Conservation (phyloP, 2,888 invertebrate genomes). For the Ptychoptera albimana region DNA sequence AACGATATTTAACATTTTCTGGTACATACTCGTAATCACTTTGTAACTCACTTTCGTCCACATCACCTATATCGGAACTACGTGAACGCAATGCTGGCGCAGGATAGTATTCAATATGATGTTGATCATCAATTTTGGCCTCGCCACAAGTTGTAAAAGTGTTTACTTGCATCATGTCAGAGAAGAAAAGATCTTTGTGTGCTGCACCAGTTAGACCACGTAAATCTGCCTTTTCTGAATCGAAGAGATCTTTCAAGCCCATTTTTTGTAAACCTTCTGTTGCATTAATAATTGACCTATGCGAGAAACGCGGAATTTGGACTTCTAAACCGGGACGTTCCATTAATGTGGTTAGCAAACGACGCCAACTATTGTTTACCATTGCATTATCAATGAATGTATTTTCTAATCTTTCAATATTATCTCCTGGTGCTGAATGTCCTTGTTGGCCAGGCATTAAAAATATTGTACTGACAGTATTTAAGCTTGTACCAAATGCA, state of each 20-base stretch:
- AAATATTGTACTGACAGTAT: conserved; percentile 61
- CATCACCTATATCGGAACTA: conserved; percentile 11
- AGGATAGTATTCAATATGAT: conserved; percentile 70
- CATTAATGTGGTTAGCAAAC: conserved; percentile 53
- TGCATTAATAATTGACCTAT: conserved; percentile 67
- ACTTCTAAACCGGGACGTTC: conserved; percentile 64
- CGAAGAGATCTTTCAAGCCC: conserved; percentile 68
- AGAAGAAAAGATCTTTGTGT: conserved; percentile 63
- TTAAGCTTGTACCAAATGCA: conserved; percentile 53
- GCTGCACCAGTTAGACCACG: conserved; percentile 63
- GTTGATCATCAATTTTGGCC: conserved; percentile 50
- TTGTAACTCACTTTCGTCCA: neutral
- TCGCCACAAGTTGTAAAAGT: conserved; percentile 75
- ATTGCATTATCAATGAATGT: conserved; percentile 49
- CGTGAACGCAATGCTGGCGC: conserved; percentile 40
- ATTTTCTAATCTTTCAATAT: conserved; percentile 55
- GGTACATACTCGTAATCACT: conserved; percentile 4
- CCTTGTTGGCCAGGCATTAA: conserved; percentile 79
- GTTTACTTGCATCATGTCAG: conserved; percentile 69
- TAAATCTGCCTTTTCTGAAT: conserved; percentile 59
- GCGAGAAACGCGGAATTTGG: conserved; percentile 70
- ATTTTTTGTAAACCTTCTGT: conserved; percentile 61
- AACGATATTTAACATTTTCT: conserved; percentile 6
- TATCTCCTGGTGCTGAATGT: conserved; percentile 61
- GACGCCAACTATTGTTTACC: conserved; percentile 53